Evolutionary conservation across 2,113 vertebrate species (phyloP).

Genomic region (Antigone vipio): DNA sequence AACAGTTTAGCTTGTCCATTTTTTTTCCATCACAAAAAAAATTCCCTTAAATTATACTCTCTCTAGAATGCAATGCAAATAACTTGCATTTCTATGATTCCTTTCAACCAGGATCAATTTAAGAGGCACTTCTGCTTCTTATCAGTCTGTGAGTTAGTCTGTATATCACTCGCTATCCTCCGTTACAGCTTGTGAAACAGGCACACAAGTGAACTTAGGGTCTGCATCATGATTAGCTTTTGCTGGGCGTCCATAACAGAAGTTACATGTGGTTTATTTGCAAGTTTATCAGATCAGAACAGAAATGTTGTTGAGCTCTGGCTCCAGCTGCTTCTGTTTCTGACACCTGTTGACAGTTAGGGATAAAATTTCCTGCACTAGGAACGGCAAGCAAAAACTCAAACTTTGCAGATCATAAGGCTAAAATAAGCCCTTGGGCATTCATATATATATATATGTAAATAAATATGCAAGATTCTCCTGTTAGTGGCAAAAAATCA

Average conservation of each 20-base stretch:
- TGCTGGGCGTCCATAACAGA: not conserved
- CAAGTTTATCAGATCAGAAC: conserved; percentile 46
- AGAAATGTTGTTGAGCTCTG: conserved; percentile 15
- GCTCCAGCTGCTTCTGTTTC: conserved; percentile 42
- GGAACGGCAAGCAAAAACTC: not conserved
- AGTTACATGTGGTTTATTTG: conserved; percentile 14
- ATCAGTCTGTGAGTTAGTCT: not conserved
- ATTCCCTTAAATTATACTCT: not conserved
- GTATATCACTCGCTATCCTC: not conserved
- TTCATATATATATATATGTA: not conserved
- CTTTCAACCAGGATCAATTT: not conserved
- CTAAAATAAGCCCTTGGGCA: not conserved
- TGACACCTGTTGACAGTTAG: conserved; percentile 49
- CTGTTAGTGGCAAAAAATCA: not conserved
- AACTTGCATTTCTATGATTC: conserved; percentile 30
- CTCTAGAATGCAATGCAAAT: not conserved
- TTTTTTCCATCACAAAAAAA: not conserved
- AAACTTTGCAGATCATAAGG: not conserved
- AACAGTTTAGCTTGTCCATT: conserved; percentile 13
- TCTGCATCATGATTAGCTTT: not conserved
- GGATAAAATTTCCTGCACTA: conserved; percentile 27
- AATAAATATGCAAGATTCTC: not conserved
- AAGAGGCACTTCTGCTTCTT: conserved; percentile 3
- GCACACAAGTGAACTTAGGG: not conserved
- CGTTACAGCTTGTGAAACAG: not conserved